Evolutionary conservation across 2,113 vertebrate genomes (phyloP), one percentile per base, ranked within the genome.

Genomic region (Periophthalmus modestus): DNA sequence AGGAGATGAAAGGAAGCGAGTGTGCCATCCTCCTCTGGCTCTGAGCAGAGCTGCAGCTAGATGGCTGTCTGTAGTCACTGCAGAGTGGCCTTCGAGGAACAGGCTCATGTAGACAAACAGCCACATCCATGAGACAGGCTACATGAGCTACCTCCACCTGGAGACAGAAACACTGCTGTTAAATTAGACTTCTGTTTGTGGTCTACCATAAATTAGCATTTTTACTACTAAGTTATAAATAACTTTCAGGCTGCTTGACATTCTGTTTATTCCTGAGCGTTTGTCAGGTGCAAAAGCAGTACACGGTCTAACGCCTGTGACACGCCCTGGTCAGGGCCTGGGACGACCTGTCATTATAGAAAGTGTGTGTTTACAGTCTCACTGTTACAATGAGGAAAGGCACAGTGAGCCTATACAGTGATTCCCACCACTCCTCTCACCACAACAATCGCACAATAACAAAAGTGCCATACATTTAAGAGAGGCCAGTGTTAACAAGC

Each of bases 61-160:
- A 88, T 92, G 92, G 92, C 93, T 90, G 91, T 88, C 90, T 93
- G 88, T 90, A 93, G 87, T 92, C 92, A 72, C 85, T 78, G 73
- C 87, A 85, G 83, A 84, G 76, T 84, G 78, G 78, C 81, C 73
- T 79, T 90, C 88, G 14, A 85, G 79, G 89, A 88, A 90, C 59
- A 68, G 73, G 33, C 81, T 79, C 72, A 74, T 34, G 47, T 78
- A 65, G 74, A 79, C 75, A 84, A 67, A 80, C 71, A 72, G 80
- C 76, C 68, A 23, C 39, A 39, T 23, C 1, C 15, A 23, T 72
- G 58, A 67, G 58, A 19, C 52, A 10, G 71, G 69, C 46, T 72
- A 21, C 12, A 57, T 46, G 63, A 21, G 58, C 57, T 39, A 55
- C 23, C 65, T 61, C 2, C n/a, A 36, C 46, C 5, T 48, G 9